Evolutionary conservation across 1,140 invertebrate genomes (phyloP).

Genomic region (Drosophila navojoa): DNA sequence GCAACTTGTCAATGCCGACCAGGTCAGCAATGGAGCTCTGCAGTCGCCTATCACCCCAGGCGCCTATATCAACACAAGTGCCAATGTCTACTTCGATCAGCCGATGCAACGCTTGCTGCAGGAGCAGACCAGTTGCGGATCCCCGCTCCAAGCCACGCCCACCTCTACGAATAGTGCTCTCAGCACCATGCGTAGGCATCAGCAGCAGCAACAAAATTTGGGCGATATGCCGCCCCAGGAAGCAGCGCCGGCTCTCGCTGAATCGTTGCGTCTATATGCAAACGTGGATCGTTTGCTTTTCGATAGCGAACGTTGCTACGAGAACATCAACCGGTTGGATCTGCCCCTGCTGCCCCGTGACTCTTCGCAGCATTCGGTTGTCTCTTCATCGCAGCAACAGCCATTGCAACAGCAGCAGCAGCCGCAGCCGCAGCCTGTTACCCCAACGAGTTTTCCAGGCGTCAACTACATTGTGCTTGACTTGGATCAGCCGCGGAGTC

Average conservation of each 20-base stretch:
- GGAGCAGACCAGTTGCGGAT: slow-evolving; percentile 47
- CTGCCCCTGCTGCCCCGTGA: slow-evolving; percentile 51
- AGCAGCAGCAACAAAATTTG: slow-evolving; percentile 67
- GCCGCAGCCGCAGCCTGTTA: slow-evolving; percentile 37
- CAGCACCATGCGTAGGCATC: slow-evolving; percentile 41
- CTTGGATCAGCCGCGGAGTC: slow-evolving; percentile 76
- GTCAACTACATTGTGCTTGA: slow-evolving; percentile 81
- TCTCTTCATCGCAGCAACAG: slow-evolving; percentile 6
- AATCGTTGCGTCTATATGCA: slow-evolving; percentile 67
- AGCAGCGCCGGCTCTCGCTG: slow-evolving; percentile 73
- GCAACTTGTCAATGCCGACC: slow-evolving; percentile 7
- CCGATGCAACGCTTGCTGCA: slow-evolving; percentile 52
- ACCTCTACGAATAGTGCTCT: slow-evolving; percentile 76
- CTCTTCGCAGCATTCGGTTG: slow-evolving; percentile 36
- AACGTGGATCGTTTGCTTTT: slow-evolving; percentile 65
- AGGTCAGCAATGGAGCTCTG: slow-evolving; percentile 1
- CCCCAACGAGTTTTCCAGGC: slow-evolving; percentile 48
- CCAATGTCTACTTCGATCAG: slow-evolving; percentile 73
- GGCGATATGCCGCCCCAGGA: slow-evolving; percentile 84
- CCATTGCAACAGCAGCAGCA: background rate
- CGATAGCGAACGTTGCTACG: slow-evolving; percentile 72
- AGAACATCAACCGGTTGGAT: slow-evolving; percentile 69
- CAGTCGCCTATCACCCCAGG: slow-evolving; percentile 55
- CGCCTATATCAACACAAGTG: slow-evolving; percentile 47
- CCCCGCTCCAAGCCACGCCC: slow-evolving; percentile 24